Conservation (phyloP, 1,140 invertebrate genomes). For the Tetragonula clypearis region DNA sequence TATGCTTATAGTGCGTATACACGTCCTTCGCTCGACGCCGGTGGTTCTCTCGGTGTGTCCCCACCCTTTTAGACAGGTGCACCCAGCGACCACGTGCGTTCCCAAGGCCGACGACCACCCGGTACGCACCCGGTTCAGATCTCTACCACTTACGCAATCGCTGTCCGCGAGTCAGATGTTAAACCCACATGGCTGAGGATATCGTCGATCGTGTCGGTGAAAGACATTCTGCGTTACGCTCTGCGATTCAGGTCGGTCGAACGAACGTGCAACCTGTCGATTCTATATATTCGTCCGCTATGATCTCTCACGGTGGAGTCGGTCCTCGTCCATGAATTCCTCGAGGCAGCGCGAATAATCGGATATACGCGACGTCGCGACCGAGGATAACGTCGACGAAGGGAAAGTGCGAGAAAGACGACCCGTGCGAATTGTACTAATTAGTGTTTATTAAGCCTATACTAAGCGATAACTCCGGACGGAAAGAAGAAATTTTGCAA, state of each 20-base stretch:
- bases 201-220: conserved; percentile 26
- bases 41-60: conserved; percentile 31
- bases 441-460: neutral
- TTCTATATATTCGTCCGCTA: too few relatives aligned
- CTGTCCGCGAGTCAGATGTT: conserved; percentile 49
- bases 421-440: neutral
- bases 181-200: conserved; percentile 45
- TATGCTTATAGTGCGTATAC: conserved; percentile 32
- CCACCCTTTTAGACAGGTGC: conserved; percentile 61
- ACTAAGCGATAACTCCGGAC: too few relatives aligned
- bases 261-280: neutral
- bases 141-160: conserved; percentile 59
- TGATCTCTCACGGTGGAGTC: neutral
- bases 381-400: too few relatives aligned
- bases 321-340: neutral
- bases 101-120: conserved; percentile 69
- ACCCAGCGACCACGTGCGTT: conserved; percentile 68
- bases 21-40: conserved; percentile 64
- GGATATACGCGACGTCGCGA: neutral
- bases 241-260: conserved; percentile 19
- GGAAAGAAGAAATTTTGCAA: neutral
- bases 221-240: conserved; percentile 13
- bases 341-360: neutral
- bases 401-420: neutral
- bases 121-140: conserved; percentile 45